Conservation (phyloP, 2,888 invertebrate genomes). For the Miltochrista miniata region DNA sequence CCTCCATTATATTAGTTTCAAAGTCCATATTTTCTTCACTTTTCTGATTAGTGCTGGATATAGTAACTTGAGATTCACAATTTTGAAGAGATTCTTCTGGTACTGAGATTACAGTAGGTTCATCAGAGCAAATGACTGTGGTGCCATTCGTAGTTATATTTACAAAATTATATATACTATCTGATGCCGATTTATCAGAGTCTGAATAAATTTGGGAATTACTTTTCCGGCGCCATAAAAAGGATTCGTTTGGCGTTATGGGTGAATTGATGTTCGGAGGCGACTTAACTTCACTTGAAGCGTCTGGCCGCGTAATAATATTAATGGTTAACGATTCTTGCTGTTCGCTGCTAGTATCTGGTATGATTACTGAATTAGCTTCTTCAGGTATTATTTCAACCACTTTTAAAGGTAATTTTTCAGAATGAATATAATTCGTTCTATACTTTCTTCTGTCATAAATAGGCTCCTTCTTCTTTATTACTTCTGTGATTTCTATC, state of each 20-base stretch:
- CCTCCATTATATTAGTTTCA: constrained; percentile 74
- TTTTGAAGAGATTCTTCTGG: constrained; percentile 54
- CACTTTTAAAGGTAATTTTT: constrained; percentile 68
- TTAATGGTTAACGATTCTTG: constrained; percentile 21
- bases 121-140: constrained; percentile 46
- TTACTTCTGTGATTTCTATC: constrained; percentile 32
- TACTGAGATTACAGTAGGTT: constrained; percentile 40
- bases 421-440: constrained; percentile 76
- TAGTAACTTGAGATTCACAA: constrained; percentile 52
- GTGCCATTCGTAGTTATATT: constrained; percentile 57
- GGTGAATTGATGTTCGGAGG: constrained; percentile 61
- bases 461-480: constrained; percentile 64
- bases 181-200: constrained; percentile 60
- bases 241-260: constrained; percentile 86
- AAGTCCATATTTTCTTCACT: constrained; percentile 63
- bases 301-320: constrained; percentile 21
- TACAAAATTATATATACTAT: constrained; percentile 64
- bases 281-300: constrained; percentile 27
- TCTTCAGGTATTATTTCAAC: constrained; percentile 80
- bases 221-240: constrained; percentile 85
- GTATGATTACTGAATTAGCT: constrained; percentile 28
- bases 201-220: constrained; percentile 69
- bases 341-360: constrained; percentile 22
- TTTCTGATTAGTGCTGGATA: constrained; percentile 44
- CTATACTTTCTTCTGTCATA: constrained; percentile 75